Evolutionary conservation across 2,888 invertebrate species (phyloP).

Genomic region (Anarsia innoxiella): DNA sequence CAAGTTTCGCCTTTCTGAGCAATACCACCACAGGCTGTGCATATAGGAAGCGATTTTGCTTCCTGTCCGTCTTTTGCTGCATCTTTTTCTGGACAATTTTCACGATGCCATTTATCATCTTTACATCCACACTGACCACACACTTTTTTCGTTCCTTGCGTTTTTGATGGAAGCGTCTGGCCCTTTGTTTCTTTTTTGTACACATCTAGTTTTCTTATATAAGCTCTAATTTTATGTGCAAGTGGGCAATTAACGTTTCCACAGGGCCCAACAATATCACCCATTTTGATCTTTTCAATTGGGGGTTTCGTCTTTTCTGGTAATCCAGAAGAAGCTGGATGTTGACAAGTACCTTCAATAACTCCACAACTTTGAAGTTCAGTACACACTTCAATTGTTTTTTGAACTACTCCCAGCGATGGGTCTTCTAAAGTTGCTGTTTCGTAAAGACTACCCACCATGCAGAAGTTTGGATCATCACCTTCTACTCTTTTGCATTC

Average conservation of each 20-base stretch:
- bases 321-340: slow-evolving; percentile 31
- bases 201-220: slow-evolving; percentile 51
- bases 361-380: slow-evolving; percentile 52
- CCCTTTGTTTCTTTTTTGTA: slow-evolving; percentile 46
- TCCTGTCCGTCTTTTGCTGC: neutral
- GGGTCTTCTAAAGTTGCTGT: slow-evolving; percentile 63
- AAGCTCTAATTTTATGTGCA: slow-evolving; percentile 58
- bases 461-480: slow-evolving; percentile 59
- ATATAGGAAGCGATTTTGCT: too few relatives aligned
- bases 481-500: slow-evolving; percentile 55
- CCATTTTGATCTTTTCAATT: slow-evolving; percentile 60
- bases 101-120: slow-evolving; percentile 56
- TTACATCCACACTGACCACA: slow-evolving; percentile 59
- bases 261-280: slow-evolving; percentile 64
- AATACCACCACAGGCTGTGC: slow-evolving; percentile 49
- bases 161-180: slow-evolving; percentile 25
- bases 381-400: slow-evolving; percentile 58
- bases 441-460: slow-evolving; percentile 61
- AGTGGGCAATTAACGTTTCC: slow-evolving; percentile 59
- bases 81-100: slow-evolving; percentile 12
- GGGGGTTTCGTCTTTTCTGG: slow-evolving; percentile 39
- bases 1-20: slow-evolving; percentile 45
- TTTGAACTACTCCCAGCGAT: slow-evolving; percentile 34
- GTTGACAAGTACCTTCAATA: slow-evolving; percentile 8
- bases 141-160: slow-evolving; percentile 37